Conservation (phyloP, 1,140 invertebrate species). For the Drosophila orena region DNA sequence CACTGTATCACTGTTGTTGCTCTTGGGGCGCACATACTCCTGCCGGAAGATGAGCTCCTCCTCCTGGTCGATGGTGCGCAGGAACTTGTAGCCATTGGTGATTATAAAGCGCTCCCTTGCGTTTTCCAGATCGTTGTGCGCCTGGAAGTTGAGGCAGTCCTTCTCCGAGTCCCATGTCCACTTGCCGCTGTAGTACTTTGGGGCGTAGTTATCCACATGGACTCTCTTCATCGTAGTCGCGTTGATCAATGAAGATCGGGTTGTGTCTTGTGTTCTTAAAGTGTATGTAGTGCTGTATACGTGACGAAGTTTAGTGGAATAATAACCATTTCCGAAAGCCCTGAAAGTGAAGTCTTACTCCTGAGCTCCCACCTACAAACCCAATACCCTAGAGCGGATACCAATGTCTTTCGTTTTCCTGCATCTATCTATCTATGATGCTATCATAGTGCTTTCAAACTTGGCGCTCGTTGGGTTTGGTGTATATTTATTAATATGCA, state of each 20-base stretch:
- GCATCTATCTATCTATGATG: too few species aligned
- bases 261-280: neutral
- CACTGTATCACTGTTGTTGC: constrained; percentile 60
- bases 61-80: constrained; percentile 60
- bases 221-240: constrained; percentile 43
- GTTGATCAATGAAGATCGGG: neutral
- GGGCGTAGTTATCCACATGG: constrained; percentile 52
- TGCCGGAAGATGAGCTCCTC: constrained; percentile 78
- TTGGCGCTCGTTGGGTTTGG: too few species aligned
- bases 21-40: constrained; percentile 43
- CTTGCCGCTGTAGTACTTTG: constrained; percentile 64
- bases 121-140: constrained; percentile 47
- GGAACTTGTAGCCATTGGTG: constrained; percentile 64
- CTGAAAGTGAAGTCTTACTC: neutral
- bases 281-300: neutral
- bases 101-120: constrained; percentile 49
- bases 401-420: too few species aligned
- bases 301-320: neutral
- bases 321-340: neutral
- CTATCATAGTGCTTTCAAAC: too few species aligned
- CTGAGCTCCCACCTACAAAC: too few species aligned
- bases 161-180: constrained; percentile 65
- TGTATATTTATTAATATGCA: too few species aligned
- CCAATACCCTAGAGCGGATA: too few species aligned
- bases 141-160: constrained; percentile 58